These are phyloP conservation scores for Mamestra brassicae DNA, from an alignment of 2,888 invertebrate genomes.

Conservation along the genomic window DNA sequence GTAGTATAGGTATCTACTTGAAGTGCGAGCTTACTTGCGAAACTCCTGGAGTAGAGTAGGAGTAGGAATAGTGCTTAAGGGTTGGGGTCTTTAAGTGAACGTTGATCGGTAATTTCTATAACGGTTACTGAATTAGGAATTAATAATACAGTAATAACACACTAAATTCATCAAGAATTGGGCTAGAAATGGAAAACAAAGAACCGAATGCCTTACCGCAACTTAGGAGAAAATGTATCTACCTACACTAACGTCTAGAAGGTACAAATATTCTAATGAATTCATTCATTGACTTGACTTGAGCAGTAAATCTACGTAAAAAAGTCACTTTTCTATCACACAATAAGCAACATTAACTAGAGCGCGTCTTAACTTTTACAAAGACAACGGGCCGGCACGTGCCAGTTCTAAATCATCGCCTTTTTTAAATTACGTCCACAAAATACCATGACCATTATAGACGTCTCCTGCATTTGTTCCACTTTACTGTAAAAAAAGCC, in stretches of 20 bases:
- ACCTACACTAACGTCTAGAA: neutral
- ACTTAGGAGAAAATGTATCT: neutral
- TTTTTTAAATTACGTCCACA: constrained; percentile 6
- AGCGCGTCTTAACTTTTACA: neutral
- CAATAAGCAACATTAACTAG: neutral
- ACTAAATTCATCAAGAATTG: neutral
- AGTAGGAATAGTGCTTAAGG: neutral
- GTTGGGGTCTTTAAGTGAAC: neutral
- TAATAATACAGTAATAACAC: neutral
- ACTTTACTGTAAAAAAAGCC: constrained; percentile 32
- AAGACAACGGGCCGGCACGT: neutral
- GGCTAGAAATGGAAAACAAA: neutral
- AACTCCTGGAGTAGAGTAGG: neutral
- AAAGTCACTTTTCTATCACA: neutral
- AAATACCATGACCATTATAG: constrained; percentile 15
- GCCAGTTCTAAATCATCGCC: constrained; percentile 1
- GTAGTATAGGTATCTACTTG: constrained; percentile 4
- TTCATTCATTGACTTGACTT: no score
- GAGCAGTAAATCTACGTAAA: neutral
- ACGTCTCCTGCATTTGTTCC: constrained; percentile 10
- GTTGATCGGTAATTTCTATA: neutral
- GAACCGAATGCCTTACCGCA: neutral
- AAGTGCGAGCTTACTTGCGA: constrained; percentile 2
- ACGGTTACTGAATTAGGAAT: neutral
- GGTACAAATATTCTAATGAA: no score